Evolutionary conservation across 2,113 vertebrate species (phyloP).

Genomic region (Illadopsis cleaveri): DNA sequence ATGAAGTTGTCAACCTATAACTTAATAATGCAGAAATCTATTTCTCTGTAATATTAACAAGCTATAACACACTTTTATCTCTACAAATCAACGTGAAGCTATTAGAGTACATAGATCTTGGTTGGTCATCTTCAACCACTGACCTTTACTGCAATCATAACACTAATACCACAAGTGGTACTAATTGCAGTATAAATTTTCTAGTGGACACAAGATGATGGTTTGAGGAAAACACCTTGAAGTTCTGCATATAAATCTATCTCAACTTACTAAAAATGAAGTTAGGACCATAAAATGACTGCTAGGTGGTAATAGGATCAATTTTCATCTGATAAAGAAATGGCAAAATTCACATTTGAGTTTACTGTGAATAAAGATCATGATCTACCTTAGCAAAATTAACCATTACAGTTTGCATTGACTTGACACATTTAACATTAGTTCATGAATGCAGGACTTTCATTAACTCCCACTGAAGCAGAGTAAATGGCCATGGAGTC

Average conservation of each 20-base stretch:
- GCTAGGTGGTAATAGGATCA: not conserved
- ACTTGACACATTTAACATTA: slow-evolving; percentile 11
- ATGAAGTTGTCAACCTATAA: slow-evolving; percentile 11
- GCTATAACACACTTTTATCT: not conserved
- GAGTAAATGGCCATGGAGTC: slow-evolving; percentile 12
- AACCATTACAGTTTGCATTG: not conserved
- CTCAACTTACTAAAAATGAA: not conserved
- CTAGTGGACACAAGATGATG: not conserved
- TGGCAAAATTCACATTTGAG: not conserved
- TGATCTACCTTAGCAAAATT: not conserved
- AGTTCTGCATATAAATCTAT: not conserved
- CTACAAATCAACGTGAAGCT: not conserved
- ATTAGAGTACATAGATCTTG: not conserved
- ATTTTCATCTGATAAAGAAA: not conserved
- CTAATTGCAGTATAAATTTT: not conserved
- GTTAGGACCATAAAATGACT: not conserved
- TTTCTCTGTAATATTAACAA: not conserved
- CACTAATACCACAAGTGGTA: not conserved
- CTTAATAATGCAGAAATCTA: not conserved
- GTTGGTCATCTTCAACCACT: not conserved
- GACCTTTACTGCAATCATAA: not conserved
- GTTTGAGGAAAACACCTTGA: not conserved
- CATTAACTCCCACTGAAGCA: slow-evolving; percentile 19
- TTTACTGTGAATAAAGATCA: not conserved
- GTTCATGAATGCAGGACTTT: not conserved